Conservation (phyloP, 2,113 vertebrate species). For the Myodes glareolus region DNA sequence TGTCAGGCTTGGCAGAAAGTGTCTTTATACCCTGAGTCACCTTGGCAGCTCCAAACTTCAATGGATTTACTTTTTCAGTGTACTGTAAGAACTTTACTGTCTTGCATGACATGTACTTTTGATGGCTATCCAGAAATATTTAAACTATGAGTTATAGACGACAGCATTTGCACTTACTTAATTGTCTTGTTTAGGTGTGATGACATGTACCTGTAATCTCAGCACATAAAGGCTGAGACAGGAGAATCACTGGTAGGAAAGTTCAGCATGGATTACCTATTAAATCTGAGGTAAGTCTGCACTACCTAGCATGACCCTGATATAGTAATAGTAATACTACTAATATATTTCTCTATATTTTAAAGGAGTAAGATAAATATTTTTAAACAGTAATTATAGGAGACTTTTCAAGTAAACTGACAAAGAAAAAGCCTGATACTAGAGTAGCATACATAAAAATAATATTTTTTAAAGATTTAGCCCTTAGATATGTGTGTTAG, state of each 20-base stretch:
- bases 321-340: not conserved
- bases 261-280: not conserved
- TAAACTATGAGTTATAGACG: not conserved
- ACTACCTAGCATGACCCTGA: not conserved
- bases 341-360: not conserved
- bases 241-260: not conserved
- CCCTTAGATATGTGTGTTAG: not conserved
- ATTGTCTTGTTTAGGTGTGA: no score
- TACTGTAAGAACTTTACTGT: not conserved
- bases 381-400: slow-evolving; percentile 23
- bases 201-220: not conserved
- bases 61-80: not conserved
- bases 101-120: not conserved
- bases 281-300: not conserved
- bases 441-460: not conserved
- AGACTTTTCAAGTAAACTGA: slow-evolving; percentile 12
- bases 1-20: not conserved
- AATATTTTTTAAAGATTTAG: not conserved
- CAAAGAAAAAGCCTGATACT: not conserved
- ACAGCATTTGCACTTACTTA: not conserved
- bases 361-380: not conserved
- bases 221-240: no score
- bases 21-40: not conserved
- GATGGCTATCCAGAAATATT: not conserved
- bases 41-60: not conserved